Base-by-base conservation (phyloP, 1,140 invertebrate genomes). In the Macrocentrus cingulum region DNA sequence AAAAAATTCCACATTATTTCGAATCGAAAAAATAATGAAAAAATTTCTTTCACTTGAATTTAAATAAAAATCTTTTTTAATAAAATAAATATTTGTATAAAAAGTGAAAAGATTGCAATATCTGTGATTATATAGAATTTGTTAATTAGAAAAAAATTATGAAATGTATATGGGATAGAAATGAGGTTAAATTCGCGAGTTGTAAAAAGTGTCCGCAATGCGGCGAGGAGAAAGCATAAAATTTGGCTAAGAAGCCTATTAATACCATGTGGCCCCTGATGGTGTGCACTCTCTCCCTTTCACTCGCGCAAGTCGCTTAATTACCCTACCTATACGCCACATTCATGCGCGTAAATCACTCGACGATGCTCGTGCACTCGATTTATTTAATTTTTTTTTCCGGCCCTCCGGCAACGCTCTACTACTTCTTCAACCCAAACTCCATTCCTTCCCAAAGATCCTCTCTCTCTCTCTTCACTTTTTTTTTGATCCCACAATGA, bases 331-430 rank as follows among this genome's bases (percentile, higher is more conserved):
- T 55, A 59, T 53, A 60, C 45, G 59, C 44, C 59, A 60, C 45
- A 25, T 53, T 59, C 49, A 56, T 57, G 56, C 55, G 39, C 56
- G 60, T 62, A 62, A 62, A 62, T 62, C 60, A 62, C 55, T 57
- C 56, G 19, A 36, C 59, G 48, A 57, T 56, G 55, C 60, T 20
- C n/a, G 34, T 32, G 18, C 1, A 25, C 20, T 25, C n/a, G 19
- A 11, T 23, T 48, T 39, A 16, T 44, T 45, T 50, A n/a, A 44
- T 36, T 52, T 19, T 44, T 22, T 37, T 34, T 50, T 48, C 39
- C 34, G n/a, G 5, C 20, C n/a, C 11, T 45, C 37, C 23, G 9
- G 29, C 34, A 11, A 34, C 6, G 15, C 32, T 37, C 50, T 39
- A 13, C 36, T n/a, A 39, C 36, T 13, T 11, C 36, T n/a, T 2